Evolutionary conservation across 30 jellyfish, hydroid and myxozoan genomes (phyloP), one percentile per base, ranked within the genome.

Genomic region (Chironex yamaguchii): DNA sequence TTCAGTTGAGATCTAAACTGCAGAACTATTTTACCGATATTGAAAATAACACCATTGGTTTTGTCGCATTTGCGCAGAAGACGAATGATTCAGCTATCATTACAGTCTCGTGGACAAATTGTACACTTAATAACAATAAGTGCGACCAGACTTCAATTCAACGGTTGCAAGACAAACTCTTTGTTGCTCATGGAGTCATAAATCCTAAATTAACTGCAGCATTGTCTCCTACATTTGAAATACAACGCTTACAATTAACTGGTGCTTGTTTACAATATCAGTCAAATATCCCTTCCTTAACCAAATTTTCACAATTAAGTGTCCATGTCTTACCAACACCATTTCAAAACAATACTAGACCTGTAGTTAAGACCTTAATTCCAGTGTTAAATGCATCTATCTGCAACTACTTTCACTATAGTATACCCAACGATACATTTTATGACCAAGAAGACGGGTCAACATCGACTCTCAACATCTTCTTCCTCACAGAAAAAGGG

Each of bases 401-500:
- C 2, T 94, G 99, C 62, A 63, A 58, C 6, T 28, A 21, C n/a
- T 71, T 89, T 25, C 68, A 11, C 14, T 87, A 81, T 34, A 34
- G 66, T 20, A 36, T 93, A 26, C 91, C 96, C 1, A 90, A 65
- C 0, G 96, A 87, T 48, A 71, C 91, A 9, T 93, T 93, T 54
- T 93, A 53, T 71, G 97, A 88, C 51, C 62, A 34, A 14, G 98
- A 88, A 33, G 98, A 87, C 49, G 98, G 98, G 28, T 75, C 63
- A 29, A 89, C 97, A 6, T 11, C 80, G 0, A 88, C 76, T 42
- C 49, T 93, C 17, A 58, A 83, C 1, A 67, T 92, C 28, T 1
- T 34, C 3, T 28, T 90, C 12, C 62, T 0, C 4, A 22, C 70
- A 20, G 78, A 66, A 6, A 68, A 68, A 52, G 77, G 85, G n/a